Base-by-base conservation (phyloP, 2,888 invertebrate genomes). In the Harpalus rubripes region DNA sequence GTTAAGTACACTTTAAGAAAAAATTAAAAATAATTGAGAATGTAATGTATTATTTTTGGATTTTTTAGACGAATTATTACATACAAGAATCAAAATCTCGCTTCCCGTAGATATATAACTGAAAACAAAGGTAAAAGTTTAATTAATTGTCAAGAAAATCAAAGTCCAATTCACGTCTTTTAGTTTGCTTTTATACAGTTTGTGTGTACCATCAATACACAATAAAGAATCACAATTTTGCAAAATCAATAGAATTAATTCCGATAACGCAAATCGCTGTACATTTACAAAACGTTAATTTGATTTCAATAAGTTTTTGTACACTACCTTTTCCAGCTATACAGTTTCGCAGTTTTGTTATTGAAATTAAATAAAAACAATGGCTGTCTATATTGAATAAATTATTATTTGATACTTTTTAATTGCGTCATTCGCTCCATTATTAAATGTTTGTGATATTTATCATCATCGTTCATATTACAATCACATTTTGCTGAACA, bases 211-310 rank as follows among this genome's bases (percentile, higher is more conserved):
- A 68, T 10, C 68, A 7, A 68, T 68, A 39, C 68, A 1, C 26
- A 63, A 68, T 15, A 68, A 68, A 39, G 68, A 68, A 68, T 39
- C 39, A n/a, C 7, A 68, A 39, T 39, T 68, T 32, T 68, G 7
- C 68, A 68, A 68, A 68, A 68, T 68, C 68, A 39, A 68, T 68
- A 68, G 39, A 68, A 68, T 68, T 68, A 68, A 68, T 68, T 68
- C 68, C 68, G 68, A 41, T 41, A 68, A 68, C 68, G 68, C 68
- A 68, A 68, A 68, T 68, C 68, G 32, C 39, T 68, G 12, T 15
- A 39, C 68, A 68, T 68, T 68, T 68, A 26, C 68, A 68, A 39
- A 39, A 39, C 12, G 68, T 68, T 68, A 39, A 68, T 68, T 68
- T 68, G 68, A 32, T 39, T 68, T 68, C 68, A 68, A 68, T 68